phyloP scores from a whole-genome alignment of 2,113 vertebrate genomes.

The Miniopterus natalensis region DNA sequence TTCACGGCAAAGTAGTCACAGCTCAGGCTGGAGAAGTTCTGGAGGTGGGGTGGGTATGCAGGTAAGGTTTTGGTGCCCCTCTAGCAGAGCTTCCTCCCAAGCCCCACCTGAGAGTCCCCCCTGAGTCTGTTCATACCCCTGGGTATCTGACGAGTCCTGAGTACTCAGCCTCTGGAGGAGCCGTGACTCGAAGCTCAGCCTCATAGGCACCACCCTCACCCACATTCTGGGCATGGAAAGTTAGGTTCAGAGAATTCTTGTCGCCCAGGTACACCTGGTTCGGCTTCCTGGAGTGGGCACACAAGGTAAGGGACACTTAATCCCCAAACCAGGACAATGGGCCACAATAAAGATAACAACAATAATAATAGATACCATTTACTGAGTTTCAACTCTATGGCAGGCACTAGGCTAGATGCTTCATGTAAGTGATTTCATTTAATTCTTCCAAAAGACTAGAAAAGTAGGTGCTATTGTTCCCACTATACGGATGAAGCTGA shows the following conservation, averaged over 20 bases:
- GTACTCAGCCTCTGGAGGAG: slow-evolving; percentile 94
- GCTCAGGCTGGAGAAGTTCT: slow-evolving; percentile 93
- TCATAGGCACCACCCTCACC: slow-evolving; percentile 96
- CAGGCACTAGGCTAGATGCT: neutral
- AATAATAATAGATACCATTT: neutral
- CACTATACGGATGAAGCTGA: neutral
- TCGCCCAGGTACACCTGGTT: slow-evolving; percentile 93
- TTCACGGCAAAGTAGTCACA: slow-evolving; percentile 93
- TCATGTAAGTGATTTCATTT: neutral
- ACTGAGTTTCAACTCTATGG: neutral
- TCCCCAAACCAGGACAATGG: neutral
- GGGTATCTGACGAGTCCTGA: slow-evolving; percentile 93
- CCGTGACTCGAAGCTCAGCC: slow-evolving; percentile 92
- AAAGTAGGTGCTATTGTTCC: neutral
- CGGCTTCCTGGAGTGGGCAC: slow-evolving; percentile 87
- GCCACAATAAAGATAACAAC: neutral
- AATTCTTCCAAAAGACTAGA: neutral
- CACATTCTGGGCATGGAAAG: slow-evolving; percentile 92
- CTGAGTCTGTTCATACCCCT: slow-evolving; percentile 88
- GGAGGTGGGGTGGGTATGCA: neutral
- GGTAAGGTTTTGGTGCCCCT: neutral
- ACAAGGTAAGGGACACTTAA: neutral
- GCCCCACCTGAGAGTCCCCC: neutral
- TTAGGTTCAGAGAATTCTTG: slow-evolving; percentile 92
- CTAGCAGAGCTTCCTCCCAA: neutral